Evolutionary conservation across 2,113 vertebrate species (phyloP).

Genomic region (Lota lota): DNA sequence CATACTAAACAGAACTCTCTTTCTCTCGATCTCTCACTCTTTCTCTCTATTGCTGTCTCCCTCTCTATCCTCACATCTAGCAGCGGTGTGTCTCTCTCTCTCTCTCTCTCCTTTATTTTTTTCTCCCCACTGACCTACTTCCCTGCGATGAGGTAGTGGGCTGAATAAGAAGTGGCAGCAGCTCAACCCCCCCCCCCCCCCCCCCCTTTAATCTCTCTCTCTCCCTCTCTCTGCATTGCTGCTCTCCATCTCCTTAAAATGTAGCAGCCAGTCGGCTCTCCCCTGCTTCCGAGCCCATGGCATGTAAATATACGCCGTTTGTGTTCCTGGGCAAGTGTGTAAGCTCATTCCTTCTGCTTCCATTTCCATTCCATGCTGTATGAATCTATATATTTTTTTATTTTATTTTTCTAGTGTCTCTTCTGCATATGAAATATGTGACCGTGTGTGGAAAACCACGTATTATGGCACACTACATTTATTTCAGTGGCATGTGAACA

Average conservation of each 20-base stretch:
- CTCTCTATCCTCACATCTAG: neutral
- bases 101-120: conserved; percentile 24
- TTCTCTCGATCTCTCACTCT: neutral
- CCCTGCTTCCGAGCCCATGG: conserved; percentile 28
- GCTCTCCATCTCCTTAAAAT: conserved; percentile 39
- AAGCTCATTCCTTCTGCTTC: too few species aligned
- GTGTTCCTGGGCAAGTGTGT: too few species aligned
- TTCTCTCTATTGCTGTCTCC: neutral
- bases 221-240: conserved; percentile 17
- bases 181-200: conserved; percentile 31
- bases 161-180: conserved; percentile 69
- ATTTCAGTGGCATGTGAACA: too few species aligned
- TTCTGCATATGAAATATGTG: too few species aligned
- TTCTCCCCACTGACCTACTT: conserved; percentile 72
- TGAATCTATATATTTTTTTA: too few species aligned
- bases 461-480: too few species aligned
- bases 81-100: conserved; percentile 8
- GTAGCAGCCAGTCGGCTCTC: conserved; percentile 19
- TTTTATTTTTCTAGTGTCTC: too few species aligned
- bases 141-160: conserved; percentile 44
- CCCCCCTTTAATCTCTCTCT: conserved; percentile 23
- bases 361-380: too few species aligned
- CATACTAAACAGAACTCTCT: neutral
- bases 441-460: too few species aligned
- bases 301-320: too few species aligned